Evolutionary conservation across 2,113 vertebrate species (phyloP).

Genomic region (Periophthalmodon schlosseri): DNA sequence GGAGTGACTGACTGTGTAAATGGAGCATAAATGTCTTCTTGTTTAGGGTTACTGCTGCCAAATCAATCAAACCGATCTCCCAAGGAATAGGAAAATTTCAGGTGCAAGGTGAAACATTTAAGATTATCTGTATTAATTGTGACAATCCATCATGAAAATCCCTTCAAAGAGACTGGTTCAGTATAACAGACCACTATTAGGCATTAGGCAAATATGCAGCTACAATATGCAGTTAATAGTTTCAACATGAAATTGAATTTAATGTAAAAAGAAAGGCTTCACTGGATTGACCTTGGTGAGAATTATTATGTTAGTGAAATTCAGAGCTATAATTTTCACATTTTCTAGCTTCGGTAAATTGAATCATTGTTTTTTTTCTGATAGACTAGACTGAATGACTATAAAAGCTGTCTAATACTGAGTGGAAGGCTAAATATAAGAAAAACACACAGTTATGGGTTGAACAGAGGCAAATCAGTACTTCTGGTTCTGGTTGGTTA

Average conservation of each 20-base stretch:
- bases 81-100: no score
- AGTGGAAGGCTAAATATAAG: background rate
- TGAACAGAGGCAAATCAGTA: background rate
- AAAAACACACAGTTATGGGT: background rate
- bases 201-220: background rate
- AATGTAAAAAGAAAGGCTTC: background rate
- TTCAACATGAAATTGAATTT: slow-evolving; percentile 9
- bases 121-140: background rate
- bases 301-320: slow-evolving; percentile 17
- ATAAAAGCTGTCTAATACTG: background rate
- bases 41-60: no score
- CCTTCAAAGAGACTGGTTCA: background rate
- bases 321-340: slow-evolving; percentile 7
- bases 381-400: background rate
- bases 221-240: slow-evolving; percentile 1
- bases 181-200: background rate
- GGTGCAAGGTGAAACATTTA: no score
- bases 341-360: background rate
- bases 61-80: no score
- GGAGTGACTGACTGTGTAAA: no score
- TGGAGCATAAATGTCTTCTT: no score
- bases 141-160: background rate
- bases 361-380: background rate
- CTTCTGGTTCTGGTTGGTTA: no score
- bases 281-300: slow-evolving; percentile 6